Evolutionary conservation across 2,797 vertebrate species (phyloP).

Genomic region (Micropoecilia bifurca): DNA sequence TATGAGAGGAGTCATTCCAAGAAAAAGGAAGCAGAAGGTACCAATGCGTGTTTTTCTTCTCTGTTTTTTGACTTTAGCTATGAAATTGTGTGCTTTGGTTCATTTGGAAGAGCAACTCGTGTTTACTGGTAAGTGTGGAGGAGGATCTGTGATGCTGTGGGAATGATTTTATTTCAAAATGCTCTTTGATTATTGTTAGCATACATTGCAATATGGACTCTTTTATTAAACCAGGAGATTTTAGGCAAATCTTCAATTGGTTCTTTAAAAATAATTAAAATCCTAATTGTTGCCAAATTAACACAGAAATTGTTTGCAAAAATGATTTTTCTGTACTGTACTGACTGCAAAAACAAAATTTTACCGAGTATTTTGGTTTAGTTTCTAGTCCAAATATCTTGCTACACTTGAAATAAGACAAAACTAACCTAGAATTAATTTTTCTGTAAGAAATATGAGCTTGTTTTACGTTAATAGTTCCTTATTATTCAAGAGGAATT

Average conservation of each 20-base stretch:
- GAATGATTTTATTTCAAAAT: background rate
- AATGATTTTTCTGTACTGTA: background rate
- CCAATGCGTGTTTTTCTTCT: background rate
- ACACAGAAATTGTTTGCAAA: background rate
- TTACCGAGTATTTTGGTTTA: too few relatives aligned
- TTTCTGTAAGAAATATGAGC: too few relatives aligned
- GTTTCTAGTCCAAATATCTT: too few relatives aligned
- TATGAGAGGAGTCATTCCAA: conserved; percentile 81
- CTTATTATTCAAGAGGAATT: too few relatives aligned
- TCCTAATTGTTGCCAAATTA: background rate
- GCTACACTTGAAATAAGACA: too few relatives aligned
- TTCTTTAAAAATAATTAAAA: background rate
- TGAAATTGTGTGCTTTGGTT: background rate
- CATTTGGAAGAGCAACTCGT: background rate
- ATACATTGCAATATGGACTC: background rate
- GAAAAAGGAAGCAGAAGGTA: conserved; percentile 57
- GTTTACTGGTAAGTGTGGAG: background rate
- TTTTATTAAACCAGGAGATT: background rate
- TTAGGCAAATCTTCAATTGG: background rate
- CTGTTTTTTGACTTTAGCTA: background rate
- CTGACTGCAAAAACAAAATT: background rate
- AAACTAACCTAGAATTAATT: too few relatives aligned
- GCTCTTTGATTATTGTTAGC: background rate
- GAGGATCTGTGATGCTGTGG: background rate
- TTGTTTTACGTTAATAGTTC: too few relatives aligned